Evolutionary conservation across 53 echinoderm and acorn worm species (phyloP), one percentile per base, ranked within the genome.

Genomic region (Temnopleurus reevesii): DNA sequence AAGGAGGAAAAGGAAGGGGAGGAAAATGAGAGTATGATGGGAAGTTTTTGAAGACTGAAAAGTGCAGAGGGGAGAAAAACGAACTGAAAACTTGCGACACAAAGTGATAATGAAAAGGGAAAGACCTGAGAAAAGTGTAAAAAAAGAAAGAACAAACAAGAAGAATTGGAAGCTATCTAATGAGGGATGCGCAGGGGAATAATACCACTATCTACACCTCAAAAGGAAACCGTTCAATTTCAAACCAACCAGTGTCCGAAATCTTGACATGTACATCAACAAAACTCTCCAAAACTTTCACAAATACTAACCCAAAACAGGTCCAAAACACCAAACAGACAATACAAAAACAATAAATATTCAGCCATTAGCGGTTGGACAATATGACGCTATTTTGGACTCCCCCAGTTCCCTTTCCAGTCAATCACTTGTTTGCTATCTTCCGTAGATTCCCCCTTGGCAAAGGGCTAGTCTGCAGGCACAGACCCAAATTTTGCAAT

Each of bases 351-450:
- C 71, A 66, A 66, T 21, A 38, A n/a, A 38, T 41, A 66, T 36
- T 38, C 21, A 38, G 71, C 71, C 71, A 66, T 41, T n/a, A 19
- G 71, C 36, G 10, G 46, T 28, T 79, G 49, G 83, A 83, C 83
- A 33, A 0, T 0, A 56, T 18, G 83, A 83, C 83, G 83, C 83
- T 56, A 38, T 29, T 49, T 33, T 53, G 55, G 83, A 9, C 12
- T 49, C 53, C 81, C 2, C 19, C 2, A 7, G 34, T 38, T 19
- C 46, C n/a, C 27, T 85, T 60, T 66, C 66, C 66, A 66, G 65
- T 87, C 66, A 65, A 87, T 87, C 71, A 87, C 2, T 28, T 87
- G 88, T 87, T 87, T 87, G 53, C 76, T 2, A 47, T 53, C 53
- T 45, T 24, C 31, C 0, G 25, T 13, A 59, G 49, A 87, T 45